Base-by-base conservation (phyloP, 2,113 vertebrate genomes). In the chimpanzee (Pan troglodytes) region DNA sequence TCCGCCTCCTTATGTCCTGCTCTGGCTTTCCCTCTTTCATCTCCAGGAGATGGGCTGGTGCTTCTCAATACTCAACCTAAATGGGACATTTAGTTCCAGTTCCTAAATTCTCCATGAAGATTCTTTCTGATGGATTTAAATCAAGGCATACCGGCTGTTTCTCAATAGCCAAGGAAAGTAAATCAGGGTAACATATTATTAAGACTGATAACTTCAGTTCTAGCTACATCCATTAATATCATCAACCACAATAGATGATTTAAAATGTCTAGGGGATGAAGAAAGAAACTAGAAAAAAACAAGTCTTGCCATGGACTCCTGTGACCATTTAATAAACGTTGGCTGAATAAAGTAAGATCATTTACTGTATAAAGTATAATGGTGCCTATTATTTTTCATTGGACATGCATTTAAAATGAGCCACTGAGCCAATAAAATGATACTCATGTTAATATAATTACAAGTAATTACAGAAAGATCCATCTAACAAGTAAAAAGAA, bases 31-130 rank as follows among this genome's bases (percentile, higher is more conserved):
- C 30, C 17, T 52, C 22, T 30, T 38, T 57, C 8, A 10, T 22
- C 25, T 68, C 5, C 22, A 73, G 43, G 40, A 87, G 35, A 35
- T 16, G 20, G 32, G 12, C 35, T 43, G 9, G 3, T 20, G 9
- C 8, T 86, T 91, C 50, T 50, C 17, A 35, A 17, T 2, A 38
- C 8, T 11, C 2, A 32, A 13, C 7, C 40, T 20, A 59, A 50
- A 43, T 18, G 8, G 25, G 4, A 18, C 0, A 35, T 16, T 30
- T 23, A 16, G 1, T n/a, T 64, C 17, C 9, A 6, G n/a, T 12
- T 48, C 16, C 9, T 11, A 38, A 68, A 23, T 20, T 6, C 32
- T 67, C 17, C 11, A 3, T n/a, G 20, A 17, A 59, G 25, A 57
- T 40, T 11, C 27, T 55, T 75, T 30, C 79, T n/a, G n/a, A 10